A percentile compares a stretch with the other conserved stretches of the same genome.
These are phyloP conservation scores for Lophotis ruficrista DNA, from an alignment of 2,113 vertebrate genomes.

Conservation along the genomic window DNA sequence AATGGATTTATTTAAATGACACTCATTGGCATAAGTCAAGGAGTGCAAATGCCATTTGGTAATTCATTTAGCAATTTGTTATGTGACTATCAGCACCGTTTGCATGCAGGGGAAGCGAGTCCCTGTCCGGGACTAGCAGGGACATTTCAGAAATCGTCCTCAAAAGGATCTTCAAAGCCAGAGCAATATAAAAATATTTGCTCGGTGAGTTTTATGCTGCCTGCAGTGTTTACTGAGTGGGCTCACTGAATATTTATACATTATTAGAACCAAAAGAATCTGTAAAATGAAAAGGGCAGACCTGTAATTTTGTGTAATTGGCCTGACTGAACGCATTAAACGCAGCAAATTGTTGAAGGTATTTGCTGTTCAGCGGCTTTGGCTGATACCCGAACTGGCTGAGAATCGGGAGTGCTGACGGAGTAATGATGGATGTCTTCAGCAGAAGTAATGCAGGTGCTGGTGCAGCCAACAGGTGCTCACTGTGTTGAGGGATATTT, in stretches of 20 bases:
- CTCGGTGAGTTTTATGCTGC: not conserved
- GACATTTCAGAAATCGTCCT: not conserved
- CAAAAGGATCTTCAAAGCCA: not conserved
- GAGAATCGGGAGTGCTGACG: not conserved
- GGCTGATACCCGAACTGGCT: constrained; percentile 34
- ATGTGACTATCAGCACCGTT: not conserved
- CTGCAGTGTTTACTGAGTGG: not conserved
- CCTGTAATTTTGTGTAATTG: constrained; percentile 63
- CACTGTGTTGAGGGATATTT: not conserved
- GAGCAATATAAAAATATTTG: not conserved
- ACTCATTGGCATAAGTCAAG: not conserved
- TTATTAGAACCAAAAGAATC: constrained; percentile 16
- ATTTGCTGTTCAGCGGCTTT: constrained; percentile 2
- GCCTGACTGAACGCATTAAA: constrained; percentile 31
- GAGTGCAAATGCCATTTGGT: not conserved
- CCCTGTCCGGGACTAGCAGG: not conserved
- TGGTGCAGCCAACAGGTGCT: constrained; percentile 37
- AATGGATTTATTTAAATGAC: constrained; percentile 53
- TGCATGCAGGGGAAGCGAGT: not conserved
- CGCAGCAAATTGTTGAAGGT: constrained; percentile 23
- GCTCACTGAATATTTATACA: constrained; percentile 8
- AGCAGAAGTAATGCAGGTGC: constrained; percentile 34
- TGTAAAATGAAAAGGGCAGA: constrained; percentile 12
- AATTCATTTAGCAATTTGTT: constrained; percentile 24
- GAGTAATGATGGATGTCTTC: not conserved